phyloP scores from a whole-genome alignment of 2,888 invertebrate genomes.

The Noctuana brunneofusca region DNA sequence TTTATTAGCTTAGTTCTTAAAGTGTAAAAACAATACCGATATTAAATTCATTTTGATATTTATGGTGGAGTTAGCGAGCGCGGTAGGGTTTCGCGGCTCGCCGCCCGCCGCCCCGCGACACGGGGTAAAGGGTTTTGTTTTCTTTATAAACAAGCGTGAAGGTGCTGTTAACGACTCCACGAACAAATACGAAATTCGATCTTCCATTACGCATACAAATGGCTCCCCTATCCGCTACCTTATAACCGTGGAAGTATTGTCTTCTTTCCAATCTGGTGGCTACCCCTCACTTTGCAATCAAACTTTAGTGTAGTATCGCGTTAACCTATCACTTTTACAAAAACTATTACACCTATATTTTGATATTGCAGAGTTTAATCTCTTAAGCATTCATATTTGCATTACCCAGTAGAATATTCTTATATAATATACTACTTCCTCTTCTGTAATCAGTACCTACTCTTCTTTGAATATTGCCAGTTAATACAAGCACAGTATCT shows the following conservation, averaged over 20 bases:
- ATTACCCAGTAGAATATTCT: no score
- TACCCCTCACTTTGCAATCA: slow-evolving; percentile 44
- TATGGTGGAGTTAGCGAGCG: slow-evolving; percentile 46
- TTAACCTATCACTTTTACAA: slow-evolving; percentile 47
- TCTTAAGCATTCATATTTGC: no score
- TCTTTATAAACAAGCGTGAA: slow-evolving; percentile 80
- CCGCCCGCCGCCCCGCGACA: slow-evolving; percentile 43
- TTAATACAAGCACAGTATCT: no score
- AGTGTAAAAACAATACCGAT: slow-evolving; percentile 36
- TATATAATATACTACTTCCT: no score
- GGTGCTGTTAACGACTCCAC: slow-evolving; percentile 80
- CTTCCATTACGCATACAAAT: slow-evolving; percentile 81
- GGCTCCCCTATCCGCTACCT: slow-evolving; percentile 58
- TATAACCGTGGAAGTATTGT: slow-evolving; percentile 65
- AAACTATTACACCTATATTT: background rate
- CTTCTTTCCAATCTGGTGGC: slow-evolving; percentile 65
- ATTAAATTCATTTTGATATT: slow-evolving; percentile 56
- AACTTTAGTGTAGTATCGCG: slow-evolving; percentile 50
- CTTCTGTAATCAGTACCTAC: no score
- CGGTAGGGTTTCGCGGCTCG: slow-evolving; percentile 56
- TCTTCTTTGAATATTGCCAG: no score
- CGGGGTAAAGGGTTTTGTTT: slow-evolving; percentile 76
- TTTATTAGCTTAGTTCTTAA: slow-evolving; percentile 33
- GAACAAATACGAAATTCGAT: slow-evolving; percentile 83
- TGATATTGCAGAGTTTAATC: no score